phyloP scores from a whole-genome alignment of 2,113 vertebrate species.

The Eudorcas thomsonii region DNA sequence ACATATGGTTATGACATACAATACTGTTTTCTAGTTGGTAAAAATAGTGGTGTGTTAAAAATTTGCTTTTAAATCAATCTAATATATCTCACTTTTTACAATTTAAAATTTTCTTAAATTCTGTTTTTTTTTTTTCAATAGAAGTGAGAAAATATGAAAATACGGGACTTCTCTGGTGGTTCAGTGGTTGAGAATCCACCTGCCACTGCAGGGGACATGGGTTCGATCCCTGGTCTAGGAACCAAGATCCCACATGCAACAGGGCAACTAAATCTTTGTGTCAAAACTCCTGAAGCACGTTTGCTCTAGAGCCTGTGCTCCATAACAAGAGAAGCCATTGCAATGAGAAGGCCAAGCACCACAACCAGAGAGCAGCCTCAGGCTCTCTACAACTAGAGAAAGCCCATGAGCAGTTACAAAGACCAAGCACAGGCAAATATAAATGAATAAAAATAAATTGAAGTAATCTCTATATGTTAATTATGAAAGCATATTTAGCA shows the following conservation, averaged over 20 bases:
- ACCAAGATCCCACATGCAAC: neutral
- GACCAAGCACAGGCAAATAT: neutral
- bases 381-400: neutral
- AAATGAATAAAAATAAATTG: neutral
- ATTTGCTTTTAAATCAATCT: neutral
- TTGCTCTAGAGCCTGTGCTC: neutral
- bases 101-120: neutral
- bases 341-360: neutral
- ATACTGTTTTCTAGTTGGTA: neutral
- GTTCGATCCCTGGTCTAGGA: neutral
- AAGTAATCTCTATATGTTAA: neutral
- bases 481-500: neutral
- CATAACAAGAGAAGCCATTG: neutral
- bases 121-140: neutral
- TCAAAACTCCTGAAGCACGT: neutral
- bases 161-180: neutral
- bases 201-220: neutral
- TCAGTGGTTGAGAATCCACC: neutral
- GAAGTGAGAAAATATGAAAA: neutral
- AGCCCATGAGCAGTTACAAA: neutral
- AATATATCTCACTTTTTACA: neutral
- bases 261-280: neutral
- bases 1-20: neutral
- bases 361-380: neutral
- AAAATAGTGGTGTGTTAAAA: neutral